A percentile compares a stretch with the other conserved stretches of the same genome.
Conservation (phyloP, 2,113 vertebrate genomes). For the Macaca nemestrina region DNA sequence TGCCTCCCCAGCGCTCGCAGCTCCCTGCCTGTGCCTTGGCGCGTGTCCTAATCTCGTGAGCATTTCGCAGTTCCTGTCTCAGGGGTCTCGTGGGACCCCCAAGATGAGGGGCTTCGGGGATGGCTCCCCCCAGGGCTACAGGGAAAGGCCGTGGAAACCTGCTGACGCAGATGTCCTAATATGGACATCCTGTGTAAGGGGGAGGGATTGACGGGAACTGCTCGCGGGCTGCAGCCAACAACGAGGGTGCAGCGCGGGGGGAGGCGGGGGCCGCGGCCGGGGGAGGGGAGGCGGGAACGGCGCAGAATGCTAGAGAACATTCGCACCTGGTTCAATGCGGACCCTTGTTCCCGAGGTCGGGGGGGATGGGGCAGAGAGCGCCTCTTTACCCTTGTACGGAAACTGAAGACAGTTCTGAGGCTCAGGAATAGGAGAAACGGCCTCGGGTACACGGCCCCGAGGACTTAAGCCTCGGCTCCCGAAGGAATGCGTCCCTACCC, state of each 20-base stretch:
- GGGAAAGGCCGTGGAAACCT: conserved; percentile 83
- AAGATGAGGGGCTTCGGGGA: not conserved
- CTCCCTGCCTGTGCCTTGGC: not conserved
- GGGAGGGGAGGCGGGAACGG: conserved; percentile 60
- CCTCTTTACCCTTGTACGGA: not conserved
- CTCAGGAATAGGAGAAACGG: not conserved
- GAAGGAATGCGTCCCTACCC: not conserved
- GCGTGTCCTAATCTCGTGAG: rapidly evolving
- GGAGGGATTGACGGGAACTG: conserved; percentile 86
- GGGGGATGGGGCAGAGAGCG: not conserved
- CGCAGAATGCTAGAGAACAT: conserved; percentile 40
- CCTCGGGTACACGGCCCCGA: not conserved
- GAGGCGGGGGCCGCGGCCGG: conserved; percentile 61
- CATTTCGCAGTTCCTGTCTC: rapidly evolving
- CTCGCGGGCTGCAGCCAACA: conserved; percentile 84
- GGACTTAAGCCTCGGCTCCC: not conserved
- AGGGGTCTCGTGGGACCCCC: not conserved
- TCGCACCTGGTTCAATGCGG: conserved; percentile 61
- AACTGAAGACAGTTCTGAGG: not conserved
- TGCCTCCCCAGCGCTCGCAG: not conserved
- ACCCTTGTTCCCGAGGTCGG: conserved; percentile 57
- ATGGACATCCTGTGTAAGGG: conserved; percentile 87
- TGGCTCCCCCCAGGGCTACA: conserved; percentile 44
- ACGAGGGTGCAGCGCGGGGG: conserved; percentile 73
- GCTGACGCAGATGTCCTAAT: conserved; percentile 91